A percentile compares a stretch with the other conserved stretches of the same genome.
Evolutionary conservation across 2,797 vertebrate species (phyloP).

Genomic region (Gorsachius magnificus): DNA sequence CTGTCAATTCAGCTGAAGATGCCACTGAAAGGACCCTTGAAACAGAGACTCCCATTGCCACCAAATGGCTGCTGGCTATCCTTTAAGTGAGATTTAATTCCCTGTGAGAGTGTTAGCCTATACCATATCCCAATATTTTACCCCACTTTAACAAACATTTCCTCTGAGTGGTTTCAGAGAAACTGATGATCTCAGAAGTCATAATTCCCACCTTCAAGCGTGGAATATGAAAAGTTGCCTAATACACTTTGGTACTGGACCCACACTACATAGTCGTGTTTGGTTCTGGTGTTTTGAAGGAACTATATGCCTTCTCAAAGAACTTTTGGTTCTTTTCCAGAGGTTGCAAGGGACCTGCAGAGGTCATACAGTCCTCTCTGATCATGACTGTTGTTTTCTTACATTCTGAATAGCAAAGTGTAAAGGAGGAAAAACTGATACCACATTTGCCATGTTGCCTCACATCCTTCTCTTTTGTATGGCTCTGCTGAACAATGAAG

Average conservation of each 20-base stretch:
- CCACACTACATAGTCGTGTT: neutral
- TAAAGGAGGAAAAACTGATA: neutral
- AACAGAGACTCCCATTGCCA: neutral
- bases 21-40: neutral
- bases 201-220: neutral
- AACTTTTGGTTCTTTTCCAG: neutral
- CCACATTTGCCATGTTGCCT: neutral
- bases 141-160: neutral
- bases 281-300: neutral
- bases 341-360: neutral
- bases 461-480: neutral
- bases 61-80: neutral
- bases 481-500: slow-evolving; percentile 5
- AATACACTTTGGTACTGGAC: neutral
- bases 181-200: neutral
- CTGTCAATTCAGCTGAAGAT: neutral
- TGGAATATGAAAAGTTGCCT: neutral
- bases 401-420: neutral
- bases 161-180: neutral
- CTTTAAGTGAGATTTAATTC: neutral
- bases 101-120: rapidly evolving
- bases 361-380: neutral
- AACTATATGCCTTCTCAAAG: neutral
- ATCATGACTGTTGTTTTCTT: neutral
- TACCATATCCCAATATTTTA: neutral